Evolutionary conservation across 2,888 invertebrate species (phyloP), one percentile per base, ranked within the genome.

Genomic region (Malachius bipustulatus): DNA sequence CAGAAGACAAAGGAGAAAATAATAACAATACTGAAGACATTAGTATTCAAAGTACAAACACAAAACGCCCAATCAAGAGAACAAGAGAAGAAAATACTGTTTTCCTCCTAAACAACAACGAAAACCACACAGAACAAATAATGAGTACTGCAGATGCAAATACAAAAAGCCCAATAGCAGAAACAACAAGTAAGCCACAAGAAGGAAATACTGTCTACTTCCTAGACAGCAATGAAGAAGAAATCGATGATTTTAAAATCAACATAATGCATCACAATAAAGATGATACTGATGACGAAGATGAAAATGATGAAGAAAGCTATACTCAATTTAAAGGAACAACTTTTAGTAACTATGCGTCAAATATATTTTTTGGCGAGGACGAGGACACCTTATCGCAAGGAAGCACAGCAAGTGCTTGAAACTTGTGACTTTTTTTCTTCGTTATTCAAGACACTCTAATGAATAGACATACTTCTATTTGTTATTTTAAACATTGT

Each of bases 341-440:
- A 9, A 29, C 26, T 12, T 58, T 52, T 39, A 59, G 55, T 31
- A 59, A 52, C 39, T 52, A 55, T 36, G 62, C 60, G 2, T 49
- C 56, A 3, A 60, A 48, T 41, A 57, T 61, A 43, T 61, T 61
- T 41, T 62, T 61, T 42, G 52, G 48, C 14, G 48, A 39, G n/a
- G 47, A 48, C 24, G 44, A 45, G 11, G 50, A 46, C 24, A 45
- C 47, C 26, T 32, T 44, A 34, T 44, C 44, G 1, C 36, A 39
- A 32, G 41, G 40, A 12, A 52, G 49, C 26, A 47, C 52, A 39
- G 52, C 51, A 14, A 54, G 54, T 40, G 55, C 54, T 31, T 56
- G 40, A 47, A 16, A n/a, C n/a, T n/a, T n/a, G n/a, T n/a, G n/a
- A n/a, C n/a, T n/a, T n/a, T n/a, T n/a, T n/a, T n/a, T n/a, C n/a